Base-by-base conservation (phyloP, 2,888 invertebrate species). In the Troides aeacus region DNA sequence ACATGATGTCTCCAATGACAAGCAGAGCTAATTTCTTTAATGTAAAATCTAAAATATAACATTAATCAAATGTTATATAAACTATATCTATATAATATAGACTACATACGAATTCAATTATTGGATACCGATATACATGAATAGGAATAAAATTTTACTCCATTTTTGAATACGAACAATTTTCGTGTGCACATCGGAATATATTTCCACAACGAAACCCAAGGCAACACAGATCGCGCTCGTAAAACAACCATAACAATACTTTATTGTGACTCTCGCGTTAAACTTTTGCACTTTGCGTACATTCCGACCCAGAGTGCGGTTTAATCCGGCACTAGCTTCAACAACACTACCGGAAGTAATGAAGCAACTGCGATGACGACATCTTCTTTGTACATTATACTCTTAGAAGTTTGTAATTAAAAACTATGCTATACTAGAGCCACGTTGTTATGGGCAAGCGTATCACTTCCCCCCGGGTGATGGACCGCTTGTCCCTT, bases 181-280 rank as follows among this genome's bases (percentile, higher is more conserved):
- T 67, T 57, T 56, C 23, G 60, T 23, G 42, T 64, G 23, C 56
- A 57, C n/a, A 42, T 63, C 56, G 23, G 58, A 62, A 66, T 66
- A 53, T 66, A 70, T 66, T 17, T 23, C 39, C 61, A 70, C 68
- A 56, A 60, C 71, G 67, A 72, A 66, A 73, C 70, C 76, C 72
- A 74, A 81, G 78, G 78, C 76, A 77, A 77, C 75, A 74, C 78
- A 78, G 79, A 79, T 81, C 76, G 75, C 69, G 65, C 74, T 77
- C 78, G 78, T 81, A 79, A 80, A 80, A 81, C 77, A 77, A 77
- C 79, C 77, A 80, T 82, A 81, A 80, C 79, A 76, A 73, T 78
- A 78, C 76, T 82, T 81, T 80, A 82, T 81, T 76, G 75, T 77
- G 73, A 75, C 74, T 46, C 77, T 75, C 75, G 70, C 76, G 69